A percentile compares a stretch with the other conserved stretches of the same genome.
These are phyloP conservation scores for Aptenodytes patagonicus DNA, from an alignment of 2,113 vertebrate genomes.

Conservation along the genomic window DNA sequence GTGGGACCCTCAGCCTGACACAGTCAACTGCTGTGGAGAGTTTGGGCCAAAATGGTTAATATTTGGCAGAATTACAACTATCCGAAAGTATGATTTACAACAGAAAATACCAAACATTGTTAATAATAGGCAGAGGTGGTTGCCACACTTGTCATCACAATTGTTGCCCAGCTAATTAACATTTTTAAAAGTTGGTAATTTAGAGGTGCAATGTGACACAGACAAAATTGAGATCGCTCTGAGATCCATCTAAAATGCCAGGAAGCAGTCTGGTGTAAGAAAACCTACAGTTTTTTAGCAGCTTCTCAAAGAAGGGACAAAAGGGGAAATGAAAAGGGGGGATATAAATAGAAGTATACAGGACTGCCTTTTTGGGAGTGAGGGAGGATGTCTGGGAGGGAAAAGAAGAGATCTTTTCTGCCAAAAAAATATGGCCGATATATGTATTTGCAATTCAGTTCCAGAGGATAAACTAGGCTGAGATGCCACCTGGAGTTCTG, in stretches of 20 bases:
- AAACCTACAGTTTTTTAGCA: background rate
- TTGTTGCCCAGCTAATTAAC: background rate
- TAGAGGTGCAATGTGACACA: background rate
- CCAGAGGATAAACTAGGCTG: background rate
- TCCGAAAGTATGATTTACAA: background rate
- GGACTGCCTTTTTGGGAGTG: conserved; percentile 15
- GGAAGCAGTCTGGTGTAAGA: background rate
- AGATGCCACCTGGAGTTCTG: conserved; percentile 47
- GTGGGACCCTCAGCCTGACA: background rate
- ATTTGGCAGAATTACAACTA: background rate
- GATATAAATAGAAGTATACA: background rate
- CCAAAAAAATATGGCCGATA: background rate
- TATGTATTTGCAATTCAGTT: background rate
- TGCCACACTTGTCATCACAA: background rate
- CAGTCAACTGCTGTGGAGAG: background rate
- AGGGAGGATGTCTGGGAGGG: background rate
- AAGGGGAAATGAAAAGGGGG: background rate
- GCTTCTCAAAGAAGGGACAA: background rate
- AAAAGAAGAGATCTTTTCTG: background rate
- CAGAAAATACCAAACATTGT: background rate
- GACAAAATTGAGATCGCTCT: background rate
- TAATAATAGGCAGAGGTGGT: background rate
- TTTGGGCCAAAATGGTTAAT: background rate
- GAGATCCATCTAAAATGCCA: background rate
- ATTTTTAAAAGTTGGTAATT: background rate